These are phyloP conservation scores for Siphlonurus alternatus DNA, from an alignment of 2,888 invertebrate genomes.

Conservation along the genomic window DNA sequence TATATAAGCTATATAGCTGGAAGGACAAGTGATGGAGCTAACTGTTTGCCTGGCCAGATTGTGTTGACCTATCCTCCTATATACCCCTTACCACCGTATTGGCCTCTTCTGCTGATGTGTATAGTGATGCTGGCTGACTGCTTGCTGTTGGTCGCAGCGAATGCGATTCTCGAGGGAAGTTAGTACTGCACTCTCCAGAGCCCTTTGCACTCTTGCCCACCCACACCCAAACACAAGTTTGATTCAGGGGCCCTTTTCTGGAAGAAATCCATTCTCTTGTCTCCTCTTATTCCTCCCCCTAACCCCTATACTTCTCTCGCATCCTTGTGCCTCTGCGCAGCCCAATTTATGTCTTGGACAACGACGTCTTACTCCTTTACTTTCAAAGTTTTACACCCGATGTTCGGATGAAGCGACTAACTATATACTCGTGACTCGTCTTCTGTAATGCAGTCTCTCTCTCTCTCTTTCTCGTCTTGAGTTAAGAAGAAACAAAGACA, in stretches of 20 bases:
- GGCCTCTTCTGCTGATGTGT: not conserved
- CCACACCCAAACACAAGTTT: not conserved
- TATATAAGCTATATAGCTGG: not conserved
- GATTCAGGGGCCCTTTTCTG: not conserved
- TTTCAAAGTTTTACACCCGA: too few relatives aligned
- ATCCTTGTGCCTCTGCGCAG: not conserved
- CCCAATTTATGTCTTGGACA: too few relatives aligned
- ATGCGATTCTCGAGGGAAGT: not conserved
- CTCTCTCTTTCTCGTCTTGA: not conserved
- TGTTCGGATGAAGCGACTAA: too few relatives aligned
- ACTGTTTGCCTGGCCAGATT: slow-evolving; percentile 10
- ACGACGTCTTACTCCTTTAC: too few relatives aligned
- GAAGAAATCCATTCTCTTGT: too few relatives aligned
- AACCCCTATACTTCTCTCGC: not conserved
- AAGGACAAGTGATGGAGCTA: not conserved
- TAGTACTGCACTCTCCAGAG: not conserved
- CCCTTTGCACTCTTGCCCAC: not conserved
- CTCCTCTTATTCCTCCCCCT: not conserved
- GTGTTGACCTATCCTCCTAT: slow-evolving; percentile 7
- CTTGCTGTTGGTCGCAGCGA: not conserved
- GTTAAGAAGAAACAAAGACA: not conserved
- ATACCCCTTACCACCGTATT: not conserved
- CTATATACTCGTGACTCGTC: too few relatives aligned
- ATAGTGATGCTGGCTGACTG: not conserved
- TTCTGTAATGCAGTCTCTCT: not conserved